Percentiles rank a stretch among this genome's conserved stretches.
Conservation (phyloP, 2,113 vertebrate species). For the Atherinomorus stipes region DNA sequence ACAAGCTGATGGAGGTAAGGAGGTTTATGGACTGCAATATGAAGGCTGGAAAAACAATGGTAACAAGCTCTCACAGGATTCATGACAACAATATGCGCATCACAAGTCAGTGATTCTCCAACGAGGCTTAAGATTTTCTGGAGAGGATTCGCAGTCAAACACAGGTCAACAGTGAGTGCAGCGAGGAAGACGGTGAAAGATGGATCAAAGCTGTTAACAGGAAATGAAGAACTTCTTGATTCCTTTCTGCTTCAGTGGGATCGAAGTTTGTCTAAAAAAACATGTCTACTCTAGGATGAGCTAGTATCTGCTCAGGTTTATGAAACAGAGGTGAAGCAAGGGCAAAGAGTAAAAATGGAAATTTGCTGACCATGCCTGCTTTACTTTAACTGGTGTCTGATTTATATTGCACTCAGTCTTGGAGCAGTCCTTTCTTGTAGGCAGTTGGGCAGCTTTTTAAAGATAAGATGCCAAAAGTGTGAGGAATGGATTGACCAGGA, state of each 20-base stretch:
- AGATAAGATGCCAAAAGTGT: slow-evolving; percentile 43
- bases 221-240: slow-evolving; percentile 23
- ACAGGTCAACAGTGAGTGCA: slow-evolving; percentile 7
- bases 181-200: slow-evolving; percentile 14
- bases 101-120: slow-evolving; percentile 21
- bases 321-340: slow-evolving; percentile 8
- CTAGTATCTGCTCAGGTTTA: neutral
- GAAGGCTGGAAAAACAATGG: slow-evolving; percentile 11
- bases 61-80: slow-evolving; percentile 6
- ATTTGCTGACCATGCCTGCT: neutral
- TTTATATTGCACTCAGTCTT: slow-evolving; percentile 16
- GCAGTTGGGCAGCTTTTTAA: slow-evolving; percentile 40
- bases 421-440: neutral
- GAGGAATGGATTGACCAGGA: slow-evolving; percentile 48
- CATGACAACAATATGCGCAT: neutral
- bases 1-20: neutral
- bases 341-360: neutral
- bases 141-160: slow-evolving; percentile 8
- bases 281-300: neutral
- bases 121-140: slow-evolving; percentile 10
- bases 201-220: slow-evolving; percentile 24
- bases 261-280: slow-evolving; percentile 8
- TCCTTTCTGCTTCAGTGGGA: slow-evolving; percentile 22
- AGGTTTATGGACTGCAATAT: neutral
- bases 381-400: neutral